A percentile compares a stretch with the other conserved stretches of the same genome.
phyloP scores from a whole-genome alignment of 2,888 invertebrate genomes.

The Tiphia femorata region DNA sequence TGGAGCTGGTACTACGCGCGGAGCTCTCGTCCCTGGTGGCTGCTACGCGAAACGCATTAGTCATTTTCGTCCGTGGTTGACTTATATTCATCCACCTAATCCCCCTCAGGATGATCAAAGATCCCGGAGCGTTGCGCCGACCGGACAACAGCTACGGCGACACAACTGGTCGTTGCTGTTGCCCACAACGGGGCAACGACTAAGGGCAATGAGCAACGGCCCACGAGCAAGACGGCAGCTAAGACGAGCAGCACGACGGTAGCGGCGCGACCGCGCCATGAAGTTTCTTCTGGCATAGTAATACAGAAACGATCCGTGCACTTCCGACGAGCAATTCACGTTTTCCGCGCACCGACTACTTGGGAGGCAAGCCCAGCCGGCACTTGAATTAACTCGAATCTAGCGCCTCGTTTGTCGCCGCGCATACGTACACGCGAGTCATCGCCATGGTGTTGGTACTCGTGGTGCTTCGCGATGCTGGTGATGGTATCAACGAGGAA shows the following conservation, averaged over 20 bases:
- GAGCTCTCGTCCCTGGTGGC: slow-evolving; percentile 34
- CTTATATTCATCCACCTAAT: slow-evolving; percentile 46
- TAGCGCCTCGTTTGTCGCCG: slow-evolving; percentile 38
- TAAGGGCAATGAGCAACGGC: neutral
- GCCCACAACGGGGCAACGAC: no score
- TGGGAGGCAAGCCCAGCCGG: slow-evolving; percentile 43
- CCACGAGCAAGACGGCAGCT: slow-evolving; percentile 10
- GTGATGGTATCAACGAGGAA: no score
- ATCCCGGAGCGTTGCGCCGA: slow-evolving; percentile 22
- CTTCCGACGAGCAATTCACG: slow-evolving; percentile 39
- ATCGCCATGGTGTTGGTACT: no score
- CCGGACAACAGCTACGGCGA: slow-evolving; percentile 5
- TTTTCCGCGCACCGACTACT: slow-evolving; percentile 37
- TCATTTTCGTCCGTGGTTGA: slow-evolving; percentile 38
- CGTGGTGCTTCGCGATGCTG: no score
- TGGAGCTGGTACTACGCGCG: slow-evolving; percentile 32
- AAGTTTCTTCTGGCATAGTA: slow-evolving; percentile 33
- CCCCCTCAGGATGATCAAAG: slow-evolving; percentile 38
- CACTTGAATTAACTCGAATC: slow-evolving; percentile 44
- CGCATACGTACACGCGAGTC: slow-evolving; percentile 11
- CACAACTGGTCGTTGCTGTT: no score
- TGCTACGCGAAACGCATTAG: slow-evolving; percentile 35
- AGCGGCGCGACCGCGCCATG: slow-evolving; percentile 10
- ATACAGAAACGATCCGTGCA: slow-evolving; percentile 47
- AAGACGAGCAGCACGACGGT: no score